Base-by-base conservation (phyloP, 2,113 vertebrate genomes). In the Pachycephala philippinensis region DNA sequence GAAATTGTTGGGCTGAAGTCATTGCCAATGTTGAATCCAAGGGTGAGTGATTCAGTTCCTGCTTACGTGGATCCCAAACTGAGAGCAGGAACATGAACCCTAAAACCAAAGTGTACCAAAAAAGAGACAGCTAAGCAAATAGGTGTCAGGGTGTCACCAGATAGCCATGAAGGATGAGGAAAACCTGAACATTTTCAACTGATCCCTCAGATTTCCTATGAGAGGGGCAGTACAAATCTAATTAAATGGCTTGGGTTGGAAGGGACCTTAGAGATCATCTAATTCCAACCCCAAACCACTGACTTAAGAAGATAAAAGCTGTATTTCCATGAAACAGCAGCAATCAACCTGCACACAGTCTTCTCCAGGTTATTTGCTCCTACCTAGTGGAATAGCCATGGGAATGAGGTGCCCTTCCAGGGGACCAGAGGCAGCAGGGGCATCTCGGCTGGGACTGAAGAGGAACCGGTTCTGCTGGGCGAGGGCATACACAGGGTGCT, bases 321-420 rank as follows among this genome's bases (percentile, higher is more conserved):
- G 2, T 10, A 50, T 40, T 84, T 42, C 33, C 35, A 27, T 8
- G 22, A 24, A 59, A 33, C 0, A 45, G 33, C 57, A 59, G 37
- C 1, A 5, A 45, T 33, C 19, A 85, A 28, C 6, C 7, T 63
- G 37, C 40, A 37, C 7, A 19, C 0, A 5, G 4, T 6, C 27
- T 23, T 57, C 45, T 47, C 23, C 33, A 52, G 9, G 33, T 15
- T 53, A 31, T 84, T 65, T 57, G 31, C 27, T 87, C 98, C 97
- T 98, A 99, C 99, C 98, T 94, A 99, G 95, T 30, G 99, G 99
- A 89, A 99, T 97, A 16, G 99, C 99, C 98, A 99, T 98, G 78
- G 98, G 97, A 83, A 99, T 98, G 7, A 98, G 97, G 77, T 98
- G 97, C 15, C 97, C 98, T 93, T 98, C 97, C 68, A 98, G 63